These are phyloP conservation scores for Albula goreensis DNA, from an alignment of 2,113 vertebrate genomes.

Conservation along the genomic window DNA sequence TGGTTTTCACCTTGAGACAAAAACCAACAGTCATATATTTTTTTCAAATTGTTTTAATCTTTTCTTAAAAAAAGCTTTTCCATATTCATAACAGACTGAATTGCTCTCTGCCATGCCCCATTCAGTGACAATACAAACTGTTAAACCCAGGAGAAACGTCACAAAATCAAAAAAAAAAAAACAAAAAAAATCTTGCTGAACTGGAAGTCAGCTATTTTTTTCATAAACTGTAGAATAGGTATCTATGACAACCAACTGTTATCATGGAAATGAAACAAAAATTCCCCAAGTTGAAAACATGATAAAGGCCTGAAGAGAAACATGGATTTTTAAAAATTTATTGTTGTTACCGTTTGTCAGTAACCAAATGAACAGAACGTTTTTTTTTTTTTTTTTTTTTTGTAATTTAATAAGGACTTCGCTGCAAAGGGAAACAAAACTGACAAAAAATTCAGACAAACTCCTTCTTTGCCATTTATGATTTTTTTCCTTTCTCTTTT, in stretches of 20 bases:
- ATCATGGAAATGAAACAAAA: constrained; percentile 3
- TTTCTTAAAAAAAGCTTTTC: constrained; percentile 4
- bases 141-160: background rate
- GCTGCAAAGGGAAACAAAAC: background rate
- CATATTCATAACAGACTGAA: constrained; percentile 9
- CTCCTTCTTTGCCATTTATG: background rate
- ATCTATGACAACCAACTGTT: background rate
- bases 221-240: background rate
- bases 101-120: background rate
- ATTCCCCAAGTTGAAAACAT: background rate
- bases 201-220: background rate
- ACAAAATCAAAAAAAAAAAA: background rate
- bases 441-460: background rate
- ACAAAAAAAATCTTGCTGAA: background rate
- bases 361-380: background rate
- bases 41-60: constrained; percentile 2
- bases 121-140: background rate
- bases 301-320: background rate
- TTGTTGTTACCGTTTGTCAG: constrained; percentile 7
- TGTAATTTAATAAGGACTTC: background rate
- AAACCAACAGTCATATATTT: background rate
- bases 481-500: background rate
- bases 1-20: background rate
- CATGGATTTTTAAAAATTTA: background rate
- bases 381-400: too few species aligned